These are phyloP conservation scores for Drosophila fuyamai DNA, from an alignment of 1,140 invertebrate species.

Conservation along the genomic window DNA sequence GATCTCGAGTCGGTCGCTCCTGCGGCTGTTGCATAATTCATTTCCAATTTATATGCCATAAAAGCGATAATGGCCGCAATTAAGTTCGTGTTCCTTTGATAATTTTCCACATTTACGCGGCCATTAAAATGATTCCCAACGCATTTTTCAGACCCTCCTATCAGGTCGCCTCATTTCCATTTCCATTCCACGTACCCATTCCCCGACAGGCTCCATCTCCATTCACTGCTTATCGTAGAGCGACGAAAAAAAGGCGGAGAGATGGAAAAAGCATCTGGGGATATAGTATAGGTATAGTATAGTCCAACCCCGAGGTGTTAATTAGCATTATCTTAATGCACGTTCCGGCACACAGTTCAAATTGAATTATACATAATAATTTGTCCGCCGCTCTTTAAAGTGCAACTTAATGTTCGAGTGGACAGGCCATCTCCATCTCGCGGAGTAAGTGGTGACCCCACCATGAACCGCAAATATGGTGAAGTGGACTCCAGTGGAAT, in stretches of 20 bases:
- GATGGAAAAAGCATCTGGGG: conserved; percentile 9
- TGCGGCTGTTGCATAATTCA: conserved; percentile 72
- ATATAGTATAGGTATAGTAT: not conserved
- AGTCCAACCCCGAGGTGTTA: conserved; percentile 65
- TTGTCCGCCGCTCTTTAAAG: conserved; percentile 78
- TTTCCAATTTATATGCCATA: conserved; percentile 79
- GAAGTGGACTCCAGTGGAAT: conserved; percentile 2
- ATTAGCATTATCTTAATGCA: conserved; percentile 82
- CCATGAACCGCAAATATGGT: conserved; percentile 20
- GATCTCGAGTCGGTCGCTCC: conserved; percentile 30
- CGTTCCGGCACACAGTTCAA: conserved; percentile 82
- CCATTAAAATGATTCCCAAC: conserved; percentile 77
- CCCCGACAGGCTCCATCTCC: conserved; percentile 1
- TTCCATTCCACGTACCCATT: conserved; percentile 20
- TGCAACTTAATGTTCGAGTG: conserved; percentile 72
- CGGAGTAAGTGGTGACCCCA: conserved; percentile 34
- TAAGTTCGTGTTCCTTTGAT: conserved; percentile 82
- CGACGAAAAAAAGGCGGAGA: conserved; percentile 48
- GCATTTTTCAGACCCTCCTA: conserved; percentile 68
- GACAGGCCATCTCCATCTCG: conserved; percentile 13
- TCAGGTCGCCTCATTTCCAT: conserved; percentile 67
- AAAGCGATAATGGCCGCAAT: conserved; percentile 79
- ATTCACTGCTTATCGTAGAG: conserved; percentile 31
- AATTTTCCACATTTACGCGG: conserved; percentile 81
- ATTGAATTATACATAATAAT: conserved; percentile 83